Conservation (phyloP, 2,113 vertebrate species). For the Podarcis cretensis region DNA sequence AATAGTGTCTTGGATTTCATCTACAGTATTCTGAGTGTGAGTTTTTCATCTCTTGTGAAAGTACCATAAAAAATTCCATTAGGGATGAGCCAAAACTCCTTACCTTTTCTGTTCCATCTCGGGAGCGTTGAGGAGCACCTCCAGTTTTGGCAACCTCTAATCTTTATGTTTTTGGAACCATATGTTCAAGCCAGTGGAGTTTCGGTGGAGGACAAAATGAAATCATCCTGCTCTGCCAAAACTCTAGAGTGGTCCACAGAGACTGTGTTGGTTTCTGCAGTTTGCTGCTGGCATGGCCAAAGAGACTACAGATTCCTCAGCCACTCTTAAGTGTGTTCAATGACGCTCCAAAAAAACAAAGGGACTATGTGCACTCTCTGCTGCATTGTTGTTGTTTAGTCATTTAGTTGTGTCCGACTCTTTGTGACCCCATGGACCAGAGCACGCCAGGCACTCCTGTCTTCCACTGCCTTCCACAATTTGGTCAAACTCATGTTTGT, state of each 20-base stretch:
- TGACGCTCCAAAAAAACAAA: not conserved
- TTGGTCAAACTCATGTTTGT: too few relatives aligned
- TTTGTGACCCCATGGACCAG: too few relatives aligned
- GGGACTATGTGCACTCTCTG: too few relatives aligned
- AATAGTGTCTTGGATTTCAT: not conserved
- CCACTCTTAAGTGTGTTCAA: not conserved
- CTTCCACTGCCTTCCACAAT: too few relatives aligned
- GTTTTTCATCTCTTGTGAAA: not conserved
- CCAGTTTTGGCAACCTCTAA: not conserved
- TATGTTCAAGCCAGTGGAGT: not conserved
- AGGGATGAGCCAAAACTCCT: not conserved
- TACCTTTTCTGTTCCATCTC: not conserved
- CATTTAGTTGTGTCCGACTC: too few relatives aligned
- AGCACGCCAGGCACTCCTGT: too few relatives aligned
- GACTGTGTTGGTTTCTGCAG: not conserved
- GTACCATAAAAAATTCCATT: not conserved
- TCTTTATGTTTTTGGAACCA: not conserved
- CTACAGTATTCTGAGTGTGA: not conserved
- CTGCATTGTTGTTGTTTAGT: not conserved
- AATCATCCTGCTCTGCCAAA: not conserved
- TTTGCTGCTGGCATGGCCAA: not conserved
- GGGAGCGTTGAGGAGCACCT: not conserved
- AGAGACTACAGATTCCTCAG: not conserved
- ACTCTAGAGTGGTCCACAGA: not conserved
- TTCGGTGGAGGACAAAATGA: not conserved